Evolutionary conservation across 2,888 invertebrate genomes (phyloP).

Genomic region (Melanchra persicariae): DNA sequence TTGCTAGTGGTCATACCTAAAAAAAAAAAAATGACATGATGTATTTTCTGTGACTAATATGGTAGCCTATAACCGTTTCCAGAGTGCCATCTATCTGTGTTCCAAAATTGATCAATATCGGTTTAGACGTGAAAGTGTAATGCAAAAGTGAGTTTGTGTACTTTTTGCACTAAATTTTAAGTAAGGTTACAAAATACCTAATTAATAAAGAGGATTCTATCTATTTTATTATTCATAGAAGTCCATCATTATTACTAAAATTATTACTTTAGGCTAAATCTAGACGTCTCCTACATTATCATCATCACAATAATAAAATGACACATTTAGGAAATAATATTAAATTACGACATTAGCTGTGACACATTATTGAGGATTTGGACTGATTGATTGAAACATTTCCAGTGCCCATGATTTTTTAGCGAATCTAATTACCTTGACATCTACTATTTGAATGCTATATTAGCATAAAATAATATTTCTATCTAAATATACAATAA

Average conservation of each 20-base stretch:
- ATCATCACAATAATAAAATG: conserved; percentile 28
- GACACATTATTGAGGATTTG: conserved; percentile 39
- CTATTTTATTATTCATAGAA: background rate
- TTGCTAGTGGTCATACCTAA: too few species aligned
- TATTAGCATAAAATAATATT: conserved; percentile 54
- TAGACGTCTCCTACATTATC: conserved; percentile 26
- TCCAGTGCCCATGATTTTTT: conserved; percentile 25
- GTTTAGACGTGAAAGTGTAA: too few species aligned
- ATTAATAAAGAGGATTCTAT: background rate
- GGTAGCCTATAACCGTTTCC: too few species aligned
- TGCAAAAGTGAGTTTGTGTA: too few species aligned
- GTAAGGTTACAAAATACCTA: background rate
- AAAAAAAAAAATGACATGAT: too few species aligned
- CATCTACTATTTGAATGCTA: conserved; percentile 23
- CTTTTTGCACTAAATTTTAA: too few species aligned
- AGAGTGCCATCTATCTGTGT: too few species aligned
- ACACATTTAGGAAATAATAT: conserved; percentile 32
- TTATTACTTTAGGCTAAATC: background rate
- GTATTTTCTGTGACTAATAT: too few species aligned
- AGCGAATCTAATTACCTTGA: conserved; percentile 21
- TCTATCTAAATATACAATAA: conserved; percentile 46
- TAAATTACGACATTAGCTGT: conserved; percentile 46
- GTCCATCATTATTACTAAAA: background rate
- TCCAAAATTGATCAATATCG: too few species aligned
- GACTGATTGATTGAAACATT: conserved; percentile 41